phyloP scores from a whole-genome alignment of 2,113 vertebrate genomes.

The Salvelinus sp. region DNA sequence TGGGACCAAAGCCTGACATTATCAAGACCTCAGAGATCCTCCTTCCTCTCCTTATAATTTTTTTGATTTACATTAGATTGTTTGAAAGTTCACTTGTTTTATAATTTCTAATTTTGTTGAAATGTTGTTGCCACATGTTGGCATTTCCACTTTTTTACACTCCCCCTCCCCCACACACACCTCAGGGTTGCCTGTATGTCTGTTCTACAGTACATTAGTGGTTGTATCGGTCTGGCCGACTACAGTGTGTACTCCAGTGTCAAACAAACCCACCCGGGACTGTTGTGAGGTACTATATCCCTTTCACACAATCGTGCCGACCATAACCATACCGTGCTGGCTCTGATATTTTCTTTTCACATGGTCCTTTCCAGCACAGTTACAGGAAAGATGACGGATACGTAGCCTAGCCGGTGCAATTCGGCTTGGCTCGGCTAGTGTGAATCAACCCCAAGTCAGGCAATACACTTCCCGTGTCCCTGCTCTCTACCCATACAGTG shows the following conservation, averaged over 20 bases:
- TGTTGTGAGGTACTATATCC: neutral
- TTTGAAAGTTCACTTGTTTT: neutral
- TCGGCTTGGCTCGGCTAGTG: too few relatives aligned
- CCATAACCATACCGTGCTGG: too few relatives aligned
- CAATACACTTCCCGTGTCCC: conserved; percentile 2
- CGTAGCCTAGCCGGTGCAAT: too few relatives aligned
- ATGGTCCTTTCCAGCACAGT: too few relatives aligned
- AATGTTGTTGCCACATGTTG: neutral
- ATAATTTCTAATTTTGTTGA: neutral
- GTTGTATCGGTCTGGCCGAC: conserved; percentile 21
- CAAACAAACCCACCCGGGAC: neutral
- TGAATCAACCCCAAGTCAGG: too few relatives aligned
- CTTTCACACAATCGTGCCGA: too few relatives aligned
- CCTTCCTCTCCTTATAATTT: too few relatives aligned
- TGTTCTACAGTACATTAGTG: conserved; percentile 9
- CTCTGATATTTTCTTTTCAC: too few relatives aligned
- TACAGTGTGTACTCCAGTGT: conserved; percentile 8
- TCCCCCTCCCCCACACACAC: neutral
- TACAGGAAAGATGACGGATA: too few relatives aligned
- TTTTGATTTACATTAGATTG: too few relatives aligned
- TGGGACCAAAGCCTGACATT: neutral
- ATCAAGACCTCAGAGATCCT: too few relatives aligned
- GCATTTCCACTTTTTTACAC: neutral
- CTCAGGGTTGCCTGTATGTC: conserved; percentile 23
- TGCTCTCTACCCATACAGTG: conserved; percentile 5